These are phyloP conservation scores for Psettodes erumei DNA, from an alignment of 2,113 vertebrate species.

Conservation along the genomic window DNA sequence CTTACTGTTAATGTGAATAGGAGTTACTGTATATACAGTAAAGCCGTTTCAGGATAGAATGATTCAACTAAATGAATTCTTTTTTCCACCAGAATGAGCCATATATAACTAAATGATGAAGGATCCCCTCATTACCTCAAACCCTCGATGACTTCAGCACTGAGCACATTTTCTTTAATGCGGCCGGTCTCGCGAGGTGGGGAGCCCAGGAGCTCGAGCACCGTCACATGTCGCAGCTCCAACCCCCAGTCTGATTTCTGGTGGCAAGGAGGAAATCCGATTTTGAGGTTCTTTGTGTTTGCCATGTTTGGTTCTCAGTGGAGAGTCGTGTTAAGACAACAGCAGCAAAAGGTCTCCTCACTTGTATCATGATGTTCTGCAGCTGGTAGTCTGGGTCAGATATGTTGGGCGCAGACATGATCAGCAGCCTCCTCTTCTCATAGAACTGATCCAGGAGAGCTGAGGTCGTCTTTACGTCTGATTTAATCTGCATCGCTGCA, in stretches of 20 bases:
- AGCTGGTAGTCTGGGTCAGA: conserved; percentile 90
- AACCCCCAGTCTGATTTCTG: conserved; percentile 91
- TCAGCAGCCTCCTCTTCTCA: conserved; percentile 90
- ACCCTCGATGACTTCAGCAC: conserved; percentile 87
- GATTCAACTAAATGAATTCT: neutral
- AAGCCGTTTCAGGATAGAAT: conserved; percentile 8
- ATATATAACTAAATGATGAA: neutral
- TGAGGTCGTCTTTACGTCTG: conserved; percentile 84
- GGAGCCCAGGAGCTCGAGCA: conserved; percentile 91
- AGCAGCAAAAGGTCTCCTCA: conserved; percentile 57
- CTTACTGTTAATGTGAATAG: neutral
- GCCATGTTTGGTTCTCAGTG: neutral
- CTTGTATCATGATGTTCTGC: conserved; percentile 94
- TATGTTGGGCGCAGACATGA: conserved; percentile 90
- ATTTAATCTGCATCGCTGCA: conserved; percentile 91
- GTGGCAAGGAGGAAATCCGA: neutral
- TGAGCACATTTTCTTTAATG: conserved; percentile 87
- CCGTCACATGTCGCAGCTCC: conserved; percentile 89
- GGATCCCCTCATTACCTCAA: conserved; percentile 84
- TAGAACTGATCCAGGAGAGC: conserved; percentile 94
- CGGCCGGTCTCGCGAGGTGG: conserved; percentile 89
- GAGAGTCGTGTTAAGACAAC: neutral
- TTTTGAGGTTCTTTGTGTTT: neutral
- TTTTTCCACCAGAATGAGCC: neutral
- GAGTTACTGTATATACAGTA: too few species aligned